These are phyloP conservation scores for Tipula helvola DNA, from an alignment of 2,888 invertebrate species.

Conservation along the genomic window DNA sequence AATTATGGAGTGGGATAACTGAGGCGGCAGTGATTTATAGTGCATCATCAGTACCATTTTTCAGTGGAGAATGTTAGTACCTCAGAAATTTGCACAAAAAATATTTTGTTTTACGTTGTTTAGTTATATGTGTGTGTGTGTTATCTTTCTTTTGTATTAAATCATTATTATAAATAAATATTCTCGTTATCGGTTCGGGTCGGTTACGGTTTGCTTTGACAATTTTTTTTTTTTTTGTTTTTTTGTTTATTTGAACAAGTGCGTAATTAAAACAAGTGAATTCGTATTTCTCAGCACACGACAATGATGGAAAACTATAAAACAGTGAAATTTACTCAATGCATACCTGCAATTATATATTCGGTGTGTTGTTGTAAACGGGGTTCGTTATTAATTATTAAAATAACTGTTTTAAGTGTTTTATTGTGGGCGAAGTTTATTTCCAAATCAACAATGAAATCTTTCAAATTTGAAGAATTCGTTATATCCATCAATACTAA, in stretches of 20 bases:
- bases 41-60: constrained; percentile 29
- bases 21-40: constrained; percentile 34
- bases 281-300: background rate
- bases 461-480: background rate
- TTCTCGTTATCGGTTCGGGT: background rate
- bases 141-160: background rate
- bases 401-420: background rate
- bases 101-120: background rate
- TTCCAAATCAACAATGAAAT: background rate
- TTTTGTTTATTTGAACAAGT: constrained; percentile 6
- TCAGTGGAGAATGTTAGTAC: constrained; percentile 29
- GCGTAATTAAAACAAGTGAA: background rate
- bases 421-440: background rate
- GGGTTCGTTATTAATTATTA: background rate
- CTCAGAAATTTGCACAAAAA: background rate
- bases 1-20: constrained; percentile 34
- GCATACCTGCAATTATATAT: background rate
- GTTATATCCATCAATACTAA: background rate
- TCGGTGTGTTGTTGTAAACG: background rate
- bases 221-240: background rate
- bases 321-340: background rate
- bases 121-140: background rate
- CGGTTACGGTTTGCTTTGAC: background rate
- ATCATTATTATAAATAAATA: background rate
- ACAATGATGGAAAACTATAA: background rate